Base-by-base conservation (phyloP, 92 coral and sea anemone genomes). In the Desmophyllum pertusum region DNA sequence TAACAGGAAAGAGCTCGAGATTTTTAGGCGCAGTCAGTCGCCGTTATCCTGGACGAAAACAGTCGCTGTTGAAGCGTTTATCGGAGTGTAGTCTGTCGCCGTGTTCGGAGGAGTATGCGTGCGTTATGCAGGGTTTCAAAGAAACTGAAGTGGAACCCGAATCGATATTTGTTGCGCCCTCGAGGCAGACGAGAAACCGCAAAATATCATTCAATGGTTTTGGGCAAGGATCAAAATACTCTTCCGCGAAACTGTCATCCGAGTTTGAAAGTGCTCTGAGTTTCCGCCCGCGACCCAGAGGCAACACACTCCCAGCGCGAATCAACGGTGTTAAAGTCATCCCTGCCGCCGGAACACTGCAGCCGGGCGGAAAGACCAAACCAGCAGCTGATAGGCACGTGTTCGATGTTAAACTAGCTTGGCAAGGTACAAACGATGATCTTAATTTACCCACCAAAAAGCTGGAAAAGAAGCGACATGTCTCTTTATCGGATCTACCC, bases 91-190 rank as follows among this genome's bases (percentile, higher is more conserved):
- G 78, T 9, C 70, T 87, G 23, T 81, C 90, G 50, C 79, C 90
- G 18, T 71, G 85, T 70, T 87, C 90, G 14, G 83, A 74, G 13
- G 90, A 87, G 42, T 87, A 81, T 40, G 81, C 39, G 39, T 70
- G 51, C 50, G 85, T 67, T n/a, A 43, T 86, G 74, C 75, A 72
- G 27, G 81, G 62, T 38, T 39, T 86, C 10, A 71, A 45, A 86
- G 89, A 67, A 42, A 39, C 25, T 21, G 73, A 72, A 30, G 38
- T 46, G 30, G 45, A 43, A 11, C 17, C 76, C 33, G 35, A 40
- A 27, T 41, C 29, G 10, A 19, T 33, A 14, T 27, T 55, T 25
- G 59, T 38, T 11, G 52, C 53, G 9, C 55, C 52, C 6, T 53
- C 85, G 19, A 45, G 23, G 38, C 55, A 50, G 59, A 42, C 67